Evolutionary conservation across 1,140 invertebrate species (phyloP).

Genomic region (Drosophila seguyi): DNA sequence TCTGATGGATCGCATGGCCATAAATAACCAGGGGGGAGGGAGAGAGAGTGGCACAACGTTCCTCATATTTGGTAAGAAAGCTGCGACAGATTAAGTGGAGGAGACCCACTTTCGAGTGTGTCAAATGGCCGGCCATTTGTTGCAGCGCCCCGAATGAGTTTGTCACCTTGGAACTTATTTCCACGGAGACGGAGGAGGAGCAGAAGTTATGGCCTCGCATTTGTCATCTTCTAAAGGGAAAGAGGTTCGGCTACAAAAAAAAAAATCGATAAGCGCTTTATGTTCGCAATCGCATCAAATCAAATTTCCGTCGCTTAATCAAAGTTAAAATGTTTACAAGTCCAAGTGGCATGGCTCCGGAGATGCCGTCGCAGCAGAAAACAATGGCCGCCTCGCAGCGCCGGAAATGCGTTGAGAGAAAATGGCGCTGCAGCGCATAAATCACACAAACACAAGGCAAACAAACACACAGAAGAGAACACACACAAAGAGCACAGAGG

Average conservation of each 20-base stretch:
- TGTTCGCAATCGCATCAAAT: slow-evolving; percentile 68
- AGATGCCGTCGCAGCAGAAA: slow-evolving; percentile 28
- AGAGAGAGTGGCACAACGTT: not conserved
- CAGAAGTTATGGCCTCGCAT: slow-evolving; percentile 60
- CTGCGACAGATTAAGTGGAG: slow-evolving; percentile 60
- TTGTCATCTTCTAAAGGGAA: slow-evolving; percentile 62
- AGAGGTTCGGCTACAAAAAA: slow-evolving; percentile 6
- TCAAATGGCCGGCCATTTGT: slow-evolving; percentile 77
- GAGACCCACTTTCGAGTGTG: slow-evolving; percentile 66
- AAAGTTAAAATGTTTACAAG: slow-evolving; percentile 72
- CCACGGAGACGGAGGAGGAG: not conserved
- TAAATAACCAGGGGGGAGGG: slow-evolving; percentile 34
- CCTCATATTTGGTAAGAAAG: slow-evolving; percentile 38
- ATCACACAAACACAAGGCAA: slow-evolving; percentile 51
- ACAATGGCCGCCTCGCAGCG: slow-evolving; percentile 52
- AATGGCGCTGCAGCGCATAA: slow-evolving; percentile 71
- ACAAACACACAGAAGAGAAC: not conserved
- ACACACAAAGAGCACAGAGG: slow-evolving; percentile 11
- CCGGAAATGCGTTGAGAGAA: slow-evolving; percentile 76
- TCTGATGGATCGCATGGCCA: slow-evolving; percentile 24
- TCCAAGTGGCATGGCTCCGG: slow-evolving; percentile 37
- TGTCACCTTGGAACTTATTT: slow-evolving; percentile 68
- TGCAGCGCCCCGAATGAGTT: slow-evolving; percentile 72
- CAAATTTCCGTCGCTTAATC: slow-evolving; percentile 79
- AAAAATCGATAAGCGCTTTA: slow-evolving; percentile 67